These are phyloP conservation scores for Mesochorus sp. DNA, from an alignment of 2,888 invertebrate species.

Conservation along the genomic window DNA sequence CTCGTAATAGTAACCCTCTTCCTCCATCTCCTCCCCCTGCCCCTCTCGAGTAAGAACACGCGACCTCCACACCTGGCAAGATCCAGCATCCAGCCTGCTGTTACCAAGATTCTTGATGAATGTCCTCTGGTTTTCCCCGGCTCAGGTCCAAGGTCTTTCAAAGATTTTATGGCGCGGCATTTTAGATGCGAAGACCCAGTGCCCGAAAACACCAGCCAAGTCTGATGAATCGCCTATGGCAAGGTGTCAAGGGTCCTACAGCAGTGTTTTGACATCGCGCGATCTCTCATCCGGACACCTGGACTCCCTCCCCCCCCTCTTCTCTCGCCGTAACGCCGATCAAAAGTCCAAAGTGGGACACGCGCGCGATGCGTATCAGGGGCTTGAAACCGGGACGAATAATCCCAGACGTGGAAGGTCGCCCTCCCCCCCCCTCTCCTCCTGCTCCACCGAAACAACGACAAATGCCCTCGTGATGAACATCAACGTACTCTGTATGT, in stretches of 20 bases:
- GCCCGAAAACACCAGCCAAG: too few species aligned
- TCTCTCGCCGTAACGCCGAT: too few species aligned
- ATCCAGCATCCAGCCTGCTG: conserved; percentile 31
- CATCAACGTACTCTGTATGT: not conserved
- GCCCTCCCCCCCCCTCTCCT: too few species aligned
- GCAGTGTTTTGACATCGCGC: too few species aligned
- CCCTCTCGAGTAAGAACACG: conserved; percentile 4
- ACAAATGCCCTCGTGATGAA: conserved; percentile 18
- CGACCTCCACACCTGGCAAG: not conserved
- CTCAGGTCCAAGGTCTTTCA: too few species aligned
- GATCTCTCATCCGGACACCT: too few species aligned
- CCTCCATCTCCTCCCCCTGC: not conserved
- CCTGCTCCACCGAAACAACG: too few species aligned
- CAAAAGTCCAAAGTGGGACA: conserved; percentile 56
- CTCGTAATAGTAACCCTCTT: conserved; percentile 13
- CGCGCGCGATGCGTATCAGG: conserved; percentile 45
- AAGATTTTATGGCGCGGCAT: too few species aligned
- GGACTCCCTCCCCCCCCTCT: too few species aligned
- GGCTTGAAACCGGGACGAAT: conserved; percentile 53
- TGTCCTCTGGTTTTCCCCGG: not conserved
- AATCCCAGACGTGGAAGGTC: conserved; percentile 55
- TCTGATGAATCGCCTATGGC: too few species aligned
- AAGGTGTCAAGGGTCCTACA: too few species aligned
- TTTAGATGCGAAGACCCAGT: too few species aligned
- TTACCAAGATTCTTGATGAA: not conserved